Base-by-base conservation (phyloP, 2,113 vertebrate species). In the Cyanoliseus patagonus region DNA sequence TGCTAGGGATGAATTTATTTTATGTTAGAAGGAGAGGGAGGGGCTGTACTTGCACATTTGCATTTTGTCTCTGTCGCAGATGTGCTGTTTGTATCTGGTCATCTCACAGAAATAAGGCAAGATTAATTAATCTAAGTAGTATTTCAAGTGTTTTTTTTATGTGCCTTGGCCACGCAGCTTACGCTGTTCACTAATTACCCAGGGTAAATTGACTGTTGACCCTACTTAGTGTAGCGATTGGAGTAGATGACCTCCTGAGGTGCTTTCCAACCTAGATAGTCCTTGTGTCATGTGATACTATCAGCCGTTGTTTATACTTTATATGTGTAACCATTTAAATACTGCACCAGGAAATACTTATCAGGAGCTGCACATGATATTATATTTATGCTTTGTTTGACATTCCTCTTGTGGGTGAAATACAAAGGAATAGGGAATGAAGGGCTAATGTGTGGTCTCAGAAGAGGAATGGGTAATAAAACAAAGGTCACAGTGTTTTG, bases 41-140 rank as follows among this genome's bases (percentile, higher is more conserved):
- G 9, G n/a, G 27, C 22, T 90, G 22, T 41, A 52, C 14, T 4
- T 0, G 0, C 8, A 15, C 16, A 61, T 6, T 39, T 46, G 35
- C 3, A 11, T 28, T 61, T 27, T 82, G 10, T 76, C 92, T 83
- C 33, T 8, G 12, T 80, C 76, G 67, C 52, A 84, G 33, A 15
- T 35, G 7, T 86, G 13, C 46, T 75, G 33, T 31, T 90, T 83
- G 12, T 74, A 16, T 78, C 83, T 49, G 15, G 13, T 88, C 18
- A 30, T 66, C 41, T 88, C n/a, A 37, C 35, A 82, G 15, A 61
- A 91, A 91, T 8, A 16, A 85, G n/a, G 11, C 23, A 35, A 25
- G 33, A 41, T 59, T 59, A 59, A 31, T 90, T 87, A 78, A 62
- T 66, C 24, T 78, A 73, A 68, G 47, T 86, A 41, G n/a, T 63